Base-by-base conservation (phyloP, 64 coral and sea anemone species). In the Stylophora pistillata region DNA sequence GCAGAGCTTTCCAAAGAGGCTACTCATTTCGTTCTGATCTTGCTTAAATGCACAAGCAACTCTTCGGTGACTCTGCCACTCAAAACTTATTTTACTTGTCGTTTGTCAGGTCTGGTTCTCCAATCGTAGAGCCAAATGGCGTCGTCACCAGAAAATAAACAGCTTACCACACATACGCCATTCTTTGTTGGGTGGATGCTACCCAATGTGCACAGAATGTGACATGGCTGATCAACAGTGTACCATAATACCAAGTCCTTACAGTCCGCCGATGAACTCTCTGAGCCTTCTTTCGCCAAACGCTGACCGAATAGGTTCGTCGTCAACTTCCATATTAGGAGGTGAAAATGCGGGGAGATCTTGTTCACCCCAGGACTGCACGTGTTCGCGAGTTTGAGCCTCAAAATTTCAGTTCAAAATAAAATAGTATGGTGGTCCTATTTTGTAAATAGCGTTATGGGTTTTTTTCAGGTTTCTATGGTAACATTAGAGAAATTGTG, bases 111-210 rank as follows among this genome's bases (percentile, higher is more conserved):
- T 99, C 3, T 99, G 97, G 97, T 99, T 99, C 90, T 99, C 97
- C 14, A 99, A 99, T 89, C 87, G 97, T 26, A 81, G 97, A 59
- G 97, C 97, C 74, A 99, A 99, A 88, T 99, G 97, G 97, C 90
- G 97, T 77, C 93, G 97, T 54, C 94, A 99, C 58, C 94, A 95
- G 59, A 99, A 99, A 77, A 99, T 99, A 53, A 89, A 91, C 71
- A 99, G 79, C 76, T 70, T 99, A 80, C 97, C 94, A 13, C 90
- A 95, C 15, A 90, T 99, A 88, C 74, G 93, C 31, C 88, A 89
- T n/a, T 99, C 97, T 0, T 52, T 99, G 16, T 81, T 99, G 30
- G 91, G 91, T 28, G 85, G 93, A 33, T 99, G 91, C 56, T 99
- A 81, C 77, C 97, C 94, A 13, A 86, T 95, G 89, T 99, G 97